Conservation (phyloP, 2,797 vertebrate genomes). For the Phyllotis vaccarum region DNA sequence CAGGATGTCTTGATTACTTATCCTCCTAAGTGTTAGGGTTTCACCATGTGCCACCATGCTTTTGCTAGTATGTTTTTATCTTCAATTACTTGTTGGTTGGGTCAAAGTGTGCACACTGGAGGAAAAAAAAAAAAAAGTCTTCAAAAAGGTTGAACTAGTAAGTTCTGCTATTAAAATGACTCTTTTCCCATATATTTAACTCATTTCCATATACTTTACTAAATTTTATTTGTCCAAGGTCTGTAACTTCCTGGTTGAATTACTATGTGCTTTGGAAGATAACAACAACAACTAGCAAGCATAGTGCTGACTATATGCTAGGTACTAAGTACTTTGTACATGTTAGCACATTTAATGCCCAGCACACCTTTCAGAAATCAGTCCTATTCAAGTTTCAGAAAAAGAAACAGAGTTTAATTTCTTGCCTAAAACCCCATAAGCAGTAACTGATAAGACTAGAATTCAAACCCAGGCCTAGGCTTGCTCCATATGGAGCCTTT, state of each 20-base stretch:
- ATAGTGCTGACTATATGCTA: not conserved
- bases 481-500: not conserved
- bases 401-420: slow-evolving; percentile 31
- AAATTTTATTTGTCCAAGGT: slow-evolving; percentile 39
- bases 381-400: slow-evolving; percentile 19
- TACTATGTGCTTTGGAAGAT: not conserved
- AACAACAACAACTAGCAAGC: not conserved
- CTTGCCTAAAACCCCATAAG: slow-evolving; percentile 6
- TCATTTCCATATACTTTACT: not conserved
- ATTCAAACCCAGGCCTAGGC: not conserved
- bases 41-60: not conserved
- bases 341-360: slow-evolving; percentile 26
- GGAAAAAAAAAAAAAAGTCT: not conserved
- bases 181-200: not conserved
- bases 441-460: slow-evolving; percentile 29
- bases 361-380: not conserved
- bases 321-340: not conserved
- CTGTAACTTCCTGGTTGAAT: not conserved
- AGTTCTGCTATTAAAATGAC: not conserved
- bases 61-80: slow-evolving; percentile 7
- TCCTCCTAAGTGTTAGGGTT: not conserved
- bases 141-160: not conserved
- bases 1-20: not conserved
- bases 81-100: not conserved
- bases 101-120: not conserved